phyloP scores from a whole-genome alignment of 1,140 invertebrate genomes.

The Oreohelix idahoensis region DNA sequence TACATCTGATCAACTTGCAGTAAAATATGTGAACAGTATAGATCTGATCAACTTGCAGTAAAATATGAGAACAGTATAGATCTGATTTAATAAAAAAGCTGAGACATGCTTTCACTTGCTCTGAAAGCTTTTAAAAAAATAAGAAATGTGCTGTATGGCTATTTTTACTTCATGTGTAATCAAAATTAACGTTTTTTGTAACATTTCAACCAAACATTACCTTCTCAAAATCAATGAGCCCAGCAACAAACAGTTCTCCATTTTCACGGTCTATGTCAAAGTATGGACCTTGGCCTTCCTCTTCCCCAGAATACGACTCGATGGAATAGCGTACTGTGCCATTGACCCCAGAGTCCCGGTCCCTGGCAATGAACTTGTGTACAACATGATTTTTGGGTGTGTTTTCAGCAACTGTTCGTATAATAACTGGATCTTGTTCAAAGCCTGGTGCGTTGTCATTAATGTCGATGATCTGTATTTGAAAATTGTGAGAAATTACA shows the following conservation, averaged over 20 bases:
- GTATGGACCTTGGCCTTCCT: slow-evolving; percentile 57
- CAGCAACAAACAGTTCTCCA: slow-evolving; percentile 83
- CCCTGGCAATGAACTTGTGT: slow-evolving; percentile 65
- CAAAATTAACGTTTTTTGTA: no score
- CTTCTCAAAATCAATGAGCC: slow-evolving; percentile 87
- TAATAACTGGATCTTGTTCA: slow-evolving; percentile 64
- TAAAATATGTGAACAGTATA: no score
- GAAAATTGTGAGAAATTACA: not conserved
- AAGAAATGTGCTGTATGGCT: no score
- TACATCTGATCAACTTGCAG: no score
- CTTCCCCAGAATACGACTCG: slow-evolving; percentile 78
- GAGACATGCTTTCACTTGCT: no score
- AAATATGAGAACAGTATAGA: no score
- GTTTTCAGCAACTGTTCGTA: slow-evolving; percentile 74
- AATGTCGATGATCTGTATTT: slow-evolving; percentile 83
- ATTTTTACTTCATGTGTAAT: no score
- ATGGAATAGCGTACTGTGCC: slow-evolving; percentile 93
- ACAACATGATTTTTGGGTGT: slow-evolving; percentile 75
- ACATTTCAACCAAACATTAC: not conserved
- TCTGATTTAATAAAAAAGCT: no score
- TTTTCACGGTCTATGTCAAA: slow-evolving; percentile 87
- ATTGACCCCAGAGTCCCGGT: slow-evolving; percentile 79
- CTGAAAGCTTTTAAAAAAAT: no score
- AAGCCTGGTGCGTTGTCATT: slow-evolving; percentile 95
- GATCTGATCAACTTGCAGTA: no score